Evolutionary conservation across 2,888 invertebrate species (phyloP), one percentile per base, ranked within the genome.

Genomic region (Amphimallon solstitiale): DNA sequence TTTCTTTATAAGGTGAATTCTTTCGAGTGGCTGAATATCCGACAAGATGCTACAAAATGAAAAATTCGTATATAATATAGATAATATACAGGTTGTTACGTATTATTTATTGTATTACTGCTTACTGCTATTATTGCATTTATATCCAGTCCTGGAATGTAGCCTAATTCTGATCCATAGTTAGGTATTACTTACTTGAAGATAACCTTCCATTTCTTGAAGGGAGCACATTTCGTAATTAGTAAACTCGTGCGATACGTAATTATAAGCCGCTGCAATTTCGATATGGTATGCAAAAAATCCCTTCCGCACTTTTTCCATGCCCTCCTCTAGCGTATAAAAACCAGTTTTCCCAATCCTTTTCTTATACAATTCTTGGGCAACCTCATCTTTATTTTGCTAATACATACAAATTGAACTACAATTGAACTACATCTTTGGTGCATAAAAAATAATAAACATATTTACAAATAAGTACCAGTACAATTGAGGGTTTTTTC

Each of bases 191-290:
- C 69, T 67, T 71, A 75, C 77, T 54, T 76, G 71, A 65, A 74
- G 70, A 46, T 71, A 75, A 52, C 76, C 76, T 2, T 72, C 73
- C 12, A 86, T 78, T 70, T 84, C 83, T 64, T 83, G 82, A 60
- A 85, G 72, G 14, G 82, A 82, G 66, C 86, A 86, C 62, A 85
- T 85, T 63, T 85, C 85, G 21, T 82, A 82, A 69, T 85, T 85
- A 10, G 76, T 78, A 70, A 78, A 85, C 1, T 83, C 84, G 59
- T 81, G 79, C 48, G 81, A 78, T 51, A 84, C 80, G 66, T 84
- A 72, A 67, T 82, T 78, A 71, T 84, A 85, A 10, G 80, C 80
- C 9, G 78, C 71, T 9, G 79, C 78, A 0, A 78, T 49, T 51
- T 82, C 82, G 1, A 78, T 79, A 72, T 84, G 81, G 60, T 83